Percentiles rank a stretch among this genome's conserved stretches.
These are phyloP conservation scores for Lagopus leucura DNA, from an alignment of 2,113 vertebrate genomes.

Conservation along the genomic window DNA sequence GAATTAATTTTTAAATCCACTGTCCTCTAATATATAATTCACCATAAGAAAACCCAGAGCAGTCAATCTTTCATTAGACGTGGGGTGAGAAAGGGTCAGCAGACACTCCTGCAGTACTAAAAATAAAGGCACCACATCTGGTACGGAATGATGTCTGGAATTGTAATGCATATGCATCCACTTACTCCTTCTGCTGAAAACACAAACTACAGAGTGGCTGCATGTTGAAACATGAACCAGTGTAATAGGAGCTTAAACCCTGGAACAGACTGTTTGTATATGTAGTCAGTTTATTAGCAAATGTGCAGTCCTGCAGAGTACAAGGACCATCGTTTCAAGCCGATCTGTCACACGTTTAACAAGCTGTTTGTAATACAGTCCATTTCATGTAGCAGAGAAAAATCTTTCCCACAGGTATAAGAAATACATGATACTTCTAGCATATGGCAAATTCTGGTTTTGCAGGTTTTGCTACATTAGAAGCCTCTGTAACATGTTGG, in stretches of 20 bases:
- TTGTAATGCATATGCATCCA: slow-evolving; percentile 80
- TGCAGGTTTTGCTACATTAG: not conserved
- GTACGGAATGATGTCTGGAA: slow-evolving; percentile 82
- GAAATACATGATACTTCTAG: slow-evolving; percentile 39
- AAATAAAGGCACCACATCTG: slow-evolving; percentile 85
- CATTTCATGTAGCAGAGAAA: slow-evolving; percentile 64
- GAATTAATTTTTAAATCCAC: slow-evolving; percentile 82
- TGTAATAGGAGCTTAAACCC: slow-evolving; percentile 82
- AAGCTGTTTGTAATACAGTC: slow-evolving; percentile 76
- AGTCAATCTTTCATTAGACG: slow-evolving; percentile 88
- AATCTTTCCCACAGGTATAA: slow-evolving; percentile 53
- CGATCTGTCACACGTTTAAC: slow-evolving; percentile 72
- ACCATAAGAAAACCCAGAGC: slow-evolving; percentile 77
- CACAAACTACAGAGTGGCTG: slow-evolving; percentile 57
- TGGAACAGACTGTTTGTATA: slow-evolving; percentile 81
- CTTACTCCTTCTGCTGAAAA: slow-evolving; percentile 77
- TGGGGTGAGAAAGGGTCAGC: slow-evolving; percentile 84
- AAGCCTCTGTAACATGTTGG: not conserved
- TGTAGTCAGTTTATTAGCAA: slow-evolving; percentile 73
- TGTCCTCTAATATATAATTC: slow-evolving; percentile 79
- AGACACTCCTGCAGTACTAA: slow-evolving; percentile 80
- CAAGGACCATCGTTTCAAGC: slow-evolving; percentile 55
- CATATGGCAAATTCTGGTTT: slow-evolving; percentile 21
- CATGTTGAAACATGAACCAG: slow-evolving; percentile 76
- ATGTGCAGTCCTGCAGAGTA: slow-evolving; percentile 59